Conservation (phyloP, 2,797 vertebrate species). For the Somateria mollissima region DNA sequence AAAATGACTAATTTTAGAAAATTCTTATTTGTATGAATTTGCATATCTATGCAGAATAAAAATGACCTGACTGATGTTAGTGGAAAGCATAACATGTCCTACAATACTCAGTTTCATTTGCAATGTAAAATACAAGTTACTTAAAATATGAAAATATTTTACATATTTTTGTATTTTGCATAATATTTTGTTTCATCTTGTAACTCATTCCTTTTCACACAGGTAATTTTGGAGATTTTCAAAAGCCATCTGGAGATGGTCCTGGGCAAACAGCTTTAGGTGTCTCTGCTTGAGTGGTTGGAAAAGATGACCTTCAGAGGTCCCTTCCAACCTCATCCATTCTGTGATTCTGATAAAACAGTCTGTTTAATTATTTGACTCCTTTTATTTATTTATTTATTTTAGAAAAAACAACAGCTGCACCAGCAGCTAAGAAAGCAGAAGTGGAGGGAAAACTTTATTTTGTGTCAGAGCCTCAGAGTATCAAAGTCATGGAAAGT, state of each 20-base stretch:
- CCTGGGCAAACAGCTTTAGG: background rate
- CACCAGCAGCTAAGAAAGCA: slow-evolving; percentile 79
- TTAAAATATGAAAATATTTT: background rate
- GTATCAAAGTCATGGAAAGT: slow-evolving; percentile 89
- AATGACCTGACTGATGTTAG: background rate
- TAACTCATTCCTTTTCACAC: background rate
- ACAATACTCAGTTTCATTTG: background rate
- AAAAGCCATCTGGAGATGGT: too few relatives aligned
- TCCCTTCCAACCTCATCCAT: background rate
- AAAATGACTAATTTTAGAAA: background rate
- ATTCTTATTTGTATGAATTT: background rate
- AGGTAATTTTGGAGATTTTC: background rate
- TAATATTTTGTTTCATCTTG: background rate
- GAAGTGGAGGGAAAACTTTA: slow-evolving; percentile 86
- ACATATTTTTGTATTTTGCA: background rate
- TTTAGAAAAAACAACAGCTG: slow-evolving; percentile 86
- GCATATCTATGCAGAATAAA: background rate
- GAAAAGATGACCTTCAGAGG: background rate
- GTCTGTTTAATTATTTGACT: slow-evolving; percentile 5
- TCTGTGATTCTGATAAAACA: background rate
- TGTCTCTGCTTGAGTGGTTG: too few relatives aligned
- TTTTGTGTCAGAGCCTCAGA: slow-evolving; percentile 92
- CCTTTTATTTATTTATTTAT: slow-evolving; percentile 39
- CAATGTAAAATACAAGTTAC: background rate
- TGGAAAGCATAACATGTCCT: background rate